Conservation (phyloP, 2,888 invertebrate species). For the Alloscopus bannaensis region DNA sequence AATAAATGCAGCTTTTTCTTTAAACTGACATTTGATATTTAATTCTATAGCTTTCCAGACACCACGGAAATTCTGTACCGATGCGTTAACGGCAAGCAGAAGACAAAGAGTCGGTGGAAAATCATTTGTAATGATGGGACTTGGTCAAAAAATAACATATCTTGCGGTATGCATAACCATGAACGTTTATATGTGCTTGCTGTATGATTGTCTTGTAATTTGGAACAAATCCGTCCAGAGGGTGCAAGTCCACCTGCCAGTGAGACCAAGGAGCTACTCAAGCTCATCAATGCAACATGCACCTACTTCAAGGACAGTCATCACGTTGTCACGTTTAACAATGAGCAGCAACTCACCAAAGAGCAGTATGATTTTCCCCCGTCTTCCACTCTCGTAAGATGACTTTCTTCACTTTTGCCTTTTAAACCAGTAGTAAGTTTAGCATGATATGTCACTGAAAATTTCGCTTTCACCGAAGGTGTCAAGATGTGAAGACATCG, state of each 20-base stretch:
- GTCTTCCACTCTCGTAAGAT: slow-evolving; percentile 81
- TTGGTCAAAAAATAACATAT: slow-evolving; percentile 85
- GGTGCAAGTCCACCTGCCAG: slow-evolving; percentile 47
- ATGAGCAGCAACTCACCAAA: slow-evolving; percentile 86
- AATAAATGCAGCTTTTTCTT: neutral
- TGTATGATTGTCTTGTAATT: too few relatives aligned
- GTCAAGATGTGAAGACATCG: slow-evolving; percentile 87
- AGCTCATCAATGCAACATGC: slow-evolving; percentile 78
- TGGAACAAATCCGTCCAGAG: slow-evolving; percentile 16
- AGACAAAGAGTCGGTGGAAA: slow-evolving; percentile 84
- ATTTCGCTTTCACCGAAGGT: slow-evolving; percentile 74
- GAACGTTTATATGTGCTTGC: slow-evolving; percentile 15
- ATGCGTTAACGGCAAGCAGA: slow-evolving; percentile 76
- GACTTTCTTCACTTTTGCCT: neutral
- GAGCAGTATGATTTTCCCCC: slow-evolving; percentile 87
- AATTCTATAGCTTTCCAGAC: slow-evolving; percentile 82
- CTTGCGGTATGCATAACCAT: slow-evolving; percentile 81
- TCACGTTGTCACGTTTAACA: slow-evolving; percentile 85
- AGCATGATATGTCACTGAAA: neutral
- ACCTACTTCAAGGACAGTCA: slow-evolving; percentile 84
- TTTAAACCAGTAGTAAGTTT: neutral
- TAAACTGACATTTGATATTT: too few relatives aligned
- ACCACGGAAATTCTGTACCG: slow-evolving; percentile 89
- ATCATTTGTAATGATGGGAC: slow-evolving; percentile 89
- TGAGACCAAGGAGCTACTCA: slow-evolving; percentile 58